Conservation (phyloP, 2,113 vertebrate genomes). For the Boulengeromyrus knoepffleri region DNA sequence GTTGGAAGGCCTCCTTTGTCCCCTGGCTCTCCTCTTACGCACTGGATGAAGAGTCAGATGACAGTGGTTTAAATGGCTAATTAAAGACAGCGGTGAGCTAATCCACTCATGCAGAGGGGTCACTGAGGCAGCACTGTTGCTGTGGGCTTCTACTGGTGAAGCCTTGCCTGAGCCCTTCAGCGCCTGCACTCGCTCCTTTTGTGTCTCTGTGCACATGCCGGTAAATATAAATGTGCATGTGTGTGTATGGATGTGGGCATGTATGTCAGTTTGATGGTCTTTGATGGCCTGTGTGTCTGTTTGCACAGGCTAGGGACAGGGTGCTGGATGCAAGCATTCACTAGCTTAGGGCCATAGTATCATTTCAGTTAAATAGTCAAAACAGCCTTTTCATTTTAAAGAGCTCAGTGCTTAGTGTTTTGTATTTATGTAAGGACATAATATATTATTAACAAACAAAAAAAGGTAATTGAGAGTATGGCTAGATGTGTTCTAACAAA, state of each 20-base stretch:
- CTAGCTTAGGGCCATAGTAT: neutral
- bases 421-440: neutral
- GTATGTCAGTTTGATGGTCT: neutral
- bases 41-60: conserved; percentile 36
- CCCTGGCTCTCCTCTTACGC: neutral
- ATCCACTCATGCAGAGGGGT: conserved; percentile 36
- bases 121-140: conserved; percentile 28
- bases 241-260: neutral
- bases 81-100: conserved; percentile 46
- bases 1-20: conserved; percentile 6
- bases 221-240: neutral
- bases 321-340: neutral
- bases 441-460: neutral
- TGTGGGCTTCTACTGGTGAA: neutral
- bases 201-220: neutral
- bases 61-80: conserved; percentile 38
- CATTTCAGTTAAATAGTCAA: conserved; percentile 10
- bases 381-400: neutral
- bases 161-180: neutral
- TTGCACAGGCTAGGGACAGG: neutral
- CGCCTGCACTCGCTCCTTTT: neutral
- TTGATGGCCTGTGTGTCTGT: neutral
- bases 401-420: neutral
- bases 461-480: neutral
- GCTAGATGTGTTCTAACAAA: neutral